Evolutionary conservation across 2,797 vertebrate genomes (phyloP).

Genomic region (Bufotes viridis): DNA sequence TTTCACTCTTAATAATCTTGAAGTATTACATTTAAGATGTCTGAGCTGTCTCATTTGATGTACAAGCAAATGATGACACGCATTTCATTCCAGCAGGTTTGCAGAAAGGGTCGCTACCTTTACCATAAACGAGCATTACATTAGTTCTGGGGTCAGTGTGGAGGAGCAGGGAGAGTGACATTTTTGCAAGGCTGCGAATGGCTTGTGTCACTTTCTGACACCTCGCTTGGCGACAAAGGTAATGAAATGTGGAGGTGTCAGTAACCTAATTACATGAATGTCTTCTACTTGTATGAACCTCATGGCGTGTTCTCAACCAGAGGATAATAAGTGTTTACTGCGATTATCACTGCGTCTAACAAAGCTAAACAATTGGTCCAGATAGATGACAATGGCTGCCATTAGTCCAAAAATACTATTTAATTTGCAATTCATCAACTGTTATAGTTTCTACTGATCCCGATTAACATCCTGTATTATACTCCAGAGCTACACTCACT

Average conservation of each 20-base stretch:
- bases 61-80: slow-evolving; percentile 33
- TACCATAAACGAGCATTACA: slow-evolving; percentile 21
- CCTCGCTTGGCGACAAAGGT: background rate
- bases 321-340: background rate
- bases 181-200: slow-evolving; percentile 33
- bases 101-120: slow-evolving; percentile 23
- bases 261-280: slow-evolving; percentile 4
- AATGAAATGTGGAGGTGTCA: slow-evolving; percentile 6
- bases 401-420: background rate
- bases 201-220: slow-evolving; percentile 41
- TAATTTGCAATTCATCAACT: background rate
- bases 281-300: background rate
- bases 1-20: slow-evolving; percentile 39
- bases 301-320: background rate
- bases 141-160: slow-evolving; percentile 24
- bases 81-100: background rate
- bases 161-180: slow-evolving; percentile 22
- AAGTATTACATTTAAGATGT: slow-evolving; percentile 37
- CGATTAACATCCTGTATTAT: background rate
- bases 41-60: slow-evolving; percentile 39
- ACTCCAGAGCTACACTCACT: too few relatives aligned
- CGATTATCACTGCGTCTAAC: background rate
- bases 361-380: background rate
- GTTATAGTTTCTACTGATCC: background rate
- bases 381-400: background rate